A percentile compares a stretch with the other conserved stretches of the same genome.
These are phyloP conservation scores for Nymphalis polychloros DNA, from an alignment of 2,888 invertebrate genomes.

Conservation along the genomic window DNA sequence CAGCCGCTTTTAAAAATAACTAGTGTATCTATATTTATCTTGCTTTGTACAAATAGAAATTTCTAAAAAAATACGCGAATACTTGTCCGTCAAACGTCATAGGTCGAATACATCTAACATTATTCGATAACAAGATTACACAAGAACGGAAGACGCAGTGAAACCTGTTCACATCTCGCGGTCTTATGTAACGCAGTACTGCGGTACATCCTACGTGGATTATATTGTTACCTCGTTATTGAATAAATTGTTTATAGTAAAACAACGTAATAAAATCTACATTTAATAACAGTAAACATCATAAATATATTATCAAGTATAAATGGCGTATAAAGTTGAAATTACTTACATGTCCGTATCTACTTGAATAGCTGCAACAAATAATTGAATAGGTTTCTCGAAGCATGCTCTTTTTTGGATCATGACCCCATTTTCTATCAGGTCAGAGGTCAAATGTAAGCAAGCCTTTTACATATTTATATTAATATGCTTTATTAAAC, in stretches of 20 bases:
- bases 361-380: too few relatives aligned
- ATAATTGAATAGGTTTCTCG: too few relatives aligned
- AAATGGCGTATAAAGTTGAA: too few relatives aligned
- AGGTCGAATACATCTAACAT: slow-evolving; percentile 23
- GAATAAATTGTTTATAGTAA: neutral
- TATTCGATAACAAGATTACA: slow-evolving; percentile 44
- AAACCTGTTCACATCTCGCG: slow-evolving; percentile 43
- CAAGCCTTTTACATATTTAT: too few relatives aligned
- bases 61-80: neutral
- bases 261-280: too few relatives aligned
- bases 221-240: neutral
- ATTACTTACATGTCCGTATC: too few relatives aligned
- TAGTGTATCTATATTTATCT: neutral
- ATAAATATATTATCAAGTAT: too few relatives aligned
- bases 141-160: slow-evolving; percentile 45
- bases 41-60: slow-evolving; percentile 8
- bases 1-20: neutral
- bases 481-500: too few relatives aligned
- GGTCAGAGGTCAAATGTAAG: too few relatives aligned
- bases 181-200: slow-evolving; percentile 39
- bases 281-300: too few relatives aligned
- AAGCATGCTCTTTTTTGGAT: too few relatives aligned
- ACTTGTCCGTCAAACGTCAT: slow-evolving; percentile 8
- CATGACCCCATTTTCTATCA: too few relatives aligned
- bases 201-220: slow-evolving; percentile 23